These are phyloP conservation scores for Dolichallabes microphthalmus DNA, from an alignment of 2,113 vertebrate genomes.

Conservation along the genomic window DNA sequence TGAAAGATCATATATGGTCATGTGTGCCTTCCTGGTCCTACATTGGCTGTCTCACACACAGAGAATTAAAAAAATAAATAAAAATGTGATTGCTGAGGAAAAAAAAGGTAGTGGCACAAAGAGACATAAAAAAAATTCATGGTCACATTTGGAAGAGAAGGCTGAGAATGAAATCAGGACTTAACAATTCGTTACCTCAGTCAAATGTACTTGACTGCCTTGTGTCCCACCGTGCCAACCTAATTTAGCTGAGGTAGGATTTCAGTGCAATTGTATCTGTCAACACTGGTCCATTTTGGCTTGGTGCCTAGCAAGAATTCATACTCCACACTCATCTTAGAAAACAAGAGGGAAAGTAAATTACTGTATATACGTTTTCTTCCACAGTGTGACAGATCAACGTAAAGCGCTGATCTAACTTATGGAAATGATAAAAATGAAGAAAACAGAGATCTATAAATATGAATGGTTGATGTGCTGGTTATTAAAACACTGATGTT, in stretches of 20 bases:
- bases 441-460: not conserved
- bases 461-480: not conserved
- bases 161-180: not conserved
- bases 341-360: slow-evolving; percentile 24
- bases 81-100: not conserved
- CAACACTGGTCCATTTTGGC: slow-evolving; percentile 33
- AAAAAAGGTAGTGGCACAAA: slow-evolving; percentile 9
- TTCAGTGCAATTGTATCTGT: slow-evolving; percentile 44
- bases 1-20: slow-evolving; percentile 27
- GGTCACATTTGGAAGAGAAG: not conserved
- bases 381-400: slow-evolving; percentile 8
- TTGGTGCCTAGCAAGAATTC: slow-evolving; percentile 32
- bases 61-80: not conserved
- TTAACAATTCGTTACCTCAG: slow-evolving; percentile 19
- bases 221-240: slow-evolving; percentile 40
- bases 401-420: not conserved
- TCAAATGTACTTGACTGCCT: slow-evolving; percentile 41
- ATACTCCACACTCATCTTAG: slow-evolving; percentile 33
- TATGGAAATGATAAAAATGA: not conserved
- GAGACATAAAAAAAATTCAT: slow-evolving; percentile 6
- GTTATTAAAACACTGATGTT: not conserved
- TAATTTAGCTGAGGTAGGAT: slow-evolving; percentile 42
- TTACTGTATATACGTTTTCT: not conserved
- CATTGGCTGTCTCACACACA: not conserved
- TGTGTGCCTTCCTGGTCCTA: not conserved